Evolutionary conservation across 2,113 vertebrate species (phyloP).

Genomic region (Menura novaehollandiae): DNA sequence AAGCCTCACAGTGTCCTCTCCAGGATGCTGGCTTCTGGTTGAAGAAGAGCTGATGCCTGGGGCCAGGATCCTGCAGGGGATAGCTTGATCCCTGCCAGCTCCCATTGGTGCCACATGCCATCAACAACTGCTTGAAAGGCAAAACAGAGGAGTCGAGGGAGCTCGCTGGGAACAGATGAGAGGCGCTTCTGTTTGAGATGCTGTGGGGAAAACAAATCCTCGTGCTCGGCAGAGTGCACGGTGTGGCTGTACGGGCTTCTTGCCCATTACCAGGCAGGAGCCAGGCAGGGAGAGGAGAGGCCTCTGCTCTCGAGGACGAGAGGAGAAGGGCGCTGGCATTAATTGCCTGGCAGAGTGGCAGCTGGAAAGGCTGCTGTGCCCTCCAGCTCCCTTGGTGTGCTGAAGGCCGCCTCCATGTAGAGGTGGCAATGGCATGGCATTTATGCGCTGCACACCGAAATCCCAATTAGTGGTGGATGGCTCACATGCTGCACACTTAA

Average conservation of each 20-base stretch:
- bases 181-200: not conserved
- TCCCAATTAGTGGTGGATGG: slow-evolving; percentile 41
- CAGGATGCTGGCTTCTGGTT: not conserved
- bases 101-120: not conserved
- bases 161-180: not conserved
- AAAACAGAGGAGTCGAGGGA: not conserved
- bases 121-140: not conserved
- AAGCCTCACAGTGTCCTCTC: not conserved
- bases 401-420: not conserved
- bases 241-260: not conserved
- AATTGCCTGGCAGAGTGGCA: not conserved
- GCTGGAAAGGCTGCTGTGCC: not conserved
- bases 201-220: slow-evolving; percentile 6
- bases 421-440: not conserved
- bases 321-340: not conserved
- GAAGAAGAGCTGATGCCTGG: not conserved
- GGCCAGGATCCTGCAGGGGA: not conserved
- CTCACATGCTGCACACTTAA: slow-evolving; percentile 2
- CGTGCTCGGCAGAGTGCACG: accelerated
- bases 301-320: not conserved
- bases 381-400: accelerated
- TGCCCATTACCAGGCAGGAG: not conserved
- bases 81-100: not conserved
- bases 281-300: not conserved
- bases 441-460: not conserved